Conservation (phyloP, 2,797 vertebrate species). For the Onychomys leucogaster region DNA sequence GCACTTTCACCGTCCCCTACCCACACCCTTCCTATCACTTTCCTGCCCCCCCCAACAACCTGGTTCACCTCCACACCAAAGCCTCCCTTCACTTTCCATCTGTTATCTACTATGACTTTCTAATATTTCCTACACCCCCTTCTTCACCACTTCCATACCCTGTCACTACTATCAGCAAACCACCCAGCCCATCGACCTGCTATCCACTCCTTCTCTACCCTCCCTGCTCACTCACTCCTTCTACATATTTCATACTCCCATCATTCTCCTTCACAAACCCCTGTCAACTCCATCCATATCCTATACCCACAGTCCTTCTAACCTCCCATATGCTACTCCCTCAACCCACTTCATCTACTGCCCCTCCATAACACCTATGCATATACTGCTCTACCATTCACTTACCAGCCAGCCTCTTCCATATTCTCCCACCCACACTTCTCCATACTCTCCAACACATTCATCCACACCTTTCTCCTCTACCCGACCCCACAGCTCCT, state of each 20-base stretch:
- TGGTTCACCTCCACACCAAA: neutral
- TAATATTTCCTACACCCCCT: neutral
- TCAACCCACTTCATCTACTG: neutral
- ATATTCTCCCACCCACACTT: too few relatives aligned
- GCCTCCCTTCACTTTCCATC: too few relatives aligned
- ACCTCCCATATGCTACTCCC: neutral
- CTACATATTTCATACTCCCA: neutral
- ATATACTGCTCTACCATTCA: neutral
- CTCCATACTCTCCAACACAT: neutral
- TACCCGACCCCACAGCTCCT: too few relatives aligned
- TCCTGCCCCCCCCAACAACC: too few relatives aligned
- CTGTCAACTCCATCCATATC: neutral
- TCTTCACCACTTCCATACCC: neutral
- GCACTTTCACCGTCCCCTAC: too few relatives aligned
- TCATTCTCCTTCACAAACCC: neutral
- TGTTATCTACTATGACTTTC: too few relatives aligned
- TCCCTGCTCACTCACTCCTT: neutral
- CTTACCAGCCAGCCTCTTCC: fast-evolving
- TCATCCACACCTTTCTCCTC: too few relatives aligned
- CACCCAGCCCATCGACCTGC: neutral
- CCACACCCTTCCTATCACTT: neutral
- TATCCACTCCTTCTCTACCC: neutral
- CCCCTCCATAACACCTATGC: neutral
- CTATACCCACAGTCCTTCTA: neutral
- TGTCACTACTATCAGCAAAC: too few relatives aligned